These are phyloP conservation scores for Taurulus bubalis DNA, from an alignment of 2,113 vertebrate genomes.

Conservation along the genomic window DNA sequence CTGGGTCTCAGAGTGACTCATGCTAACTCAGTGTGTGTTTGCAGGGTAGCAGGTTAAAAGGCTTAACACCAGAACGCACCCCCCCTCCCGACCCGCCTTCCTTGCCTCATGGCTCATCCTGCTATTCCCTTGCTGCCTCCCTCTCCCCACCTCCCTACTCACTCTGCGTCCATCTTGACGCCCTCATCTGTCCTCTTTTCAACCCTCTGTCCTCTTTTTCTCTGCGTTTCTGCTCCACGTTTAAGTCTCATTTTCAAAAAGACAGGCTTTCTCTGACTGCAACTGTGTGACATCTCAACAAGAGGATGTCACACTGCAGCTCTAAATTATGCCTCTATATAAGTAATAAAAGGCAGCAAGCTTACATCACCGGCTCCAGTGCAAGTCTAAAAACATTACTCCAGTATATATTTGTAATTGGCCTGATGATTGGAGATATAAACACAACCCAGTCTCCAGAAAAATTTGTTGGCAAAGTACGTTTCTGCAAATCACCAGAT, in stretches of 20 bases:
- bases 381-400: conserved; percentile 1
- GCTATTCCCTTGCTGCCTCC: conserved; percentile 1
- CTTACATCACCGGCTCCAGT: neutral
- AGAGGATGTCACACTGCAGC: neutral
- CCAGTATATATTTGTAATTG: neutral
- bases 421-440: too few relatives aligned
- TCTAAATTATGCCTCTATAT: neutral
- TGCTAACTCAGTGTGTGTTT: conserved; percentile 52
- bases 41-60: conserved; percentile 59
- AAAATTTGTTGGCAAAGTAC: neutral
- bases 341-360: conserved; percentile 7
- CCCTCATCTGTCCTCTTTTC: conserved; percentile 29
- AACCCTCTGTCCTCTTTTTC: conserved; percentile 20
- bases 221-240: neutral
- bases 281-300: neutral
- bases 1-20: conserved; percentile 63
- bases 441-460: too few relatives aligned
- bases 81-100: neutral
- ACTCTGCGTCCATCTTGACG: conserved; percentile 11
- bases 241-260: neutral
- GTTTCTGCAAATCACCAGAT: neutral
- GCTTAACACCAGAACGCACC: conserved; percentile 56
- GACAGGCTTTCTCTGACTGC: neutral
- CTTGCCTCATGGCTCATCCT: conserved; percentile 45
- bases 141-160: neutral